These are phyloP conservation scores for Ophion ellenae DNA, from an alignment of 2,888 invertebrate species.

Conservation along the genomic window DNA sequence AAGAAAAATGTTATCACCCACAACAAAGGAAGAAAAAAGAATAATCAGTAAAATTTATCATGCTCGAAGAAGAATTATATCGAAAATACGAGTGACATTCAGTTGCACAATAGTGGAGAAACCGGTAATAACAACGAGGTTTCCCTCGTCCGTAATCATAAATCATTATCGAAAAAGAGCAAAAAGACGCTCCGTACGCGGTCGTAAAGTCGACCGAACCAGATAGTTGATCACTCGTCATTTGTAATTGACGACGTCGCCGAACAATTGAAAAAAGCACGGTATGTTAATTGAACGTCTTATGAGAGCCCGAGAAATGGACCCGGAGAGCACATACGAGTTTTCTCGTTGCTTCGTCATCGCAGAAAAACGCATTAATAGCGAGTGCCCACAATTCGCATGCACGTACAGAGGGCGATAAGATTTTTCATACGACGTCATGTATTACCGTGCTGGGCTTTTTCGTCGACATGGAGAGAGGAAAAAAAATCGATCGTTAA, in stretches of 20 bases:
- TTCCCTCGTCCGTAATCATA: background rate
- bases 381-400: conserved; percentile 12
- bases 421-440: background rate
- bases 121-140: background rate
- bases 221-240: conserved; percentile 15
- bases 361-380: conserved; percentile 38
- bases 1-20: background rate
- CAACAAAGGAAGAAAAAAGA: background rate
- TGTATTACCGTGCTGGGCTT: background rate
- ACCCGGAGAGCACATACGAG: conserved; percentile 25
- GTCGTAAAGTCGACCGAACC: conserved; percentile 4
- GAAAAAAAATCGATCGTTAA: background rate
- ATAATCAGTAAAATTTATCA: background rate
- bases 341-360: conserved; percentile 51
- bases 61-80: background rate
- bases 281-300: conserved; percentile 33
- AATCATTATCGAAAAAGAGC: background rate
- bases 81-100: background rate
- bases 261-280: conserved; percentile 17
- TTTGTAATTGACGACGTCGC: conserved; percentile 12
- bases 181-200: background rate
- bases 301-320: conserved; percentile 27
- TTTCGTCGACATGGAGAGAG: background rate
- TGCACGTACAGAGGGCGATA: background rate
- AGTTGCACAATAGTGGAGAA: background rate